A percentile compares a stretch with the other conserved stretches of the same genome.
Evolutionary conservation across 2,888 invertebrate species (phyloP).

Genomic region (Itoplectis maculator): DNA sequence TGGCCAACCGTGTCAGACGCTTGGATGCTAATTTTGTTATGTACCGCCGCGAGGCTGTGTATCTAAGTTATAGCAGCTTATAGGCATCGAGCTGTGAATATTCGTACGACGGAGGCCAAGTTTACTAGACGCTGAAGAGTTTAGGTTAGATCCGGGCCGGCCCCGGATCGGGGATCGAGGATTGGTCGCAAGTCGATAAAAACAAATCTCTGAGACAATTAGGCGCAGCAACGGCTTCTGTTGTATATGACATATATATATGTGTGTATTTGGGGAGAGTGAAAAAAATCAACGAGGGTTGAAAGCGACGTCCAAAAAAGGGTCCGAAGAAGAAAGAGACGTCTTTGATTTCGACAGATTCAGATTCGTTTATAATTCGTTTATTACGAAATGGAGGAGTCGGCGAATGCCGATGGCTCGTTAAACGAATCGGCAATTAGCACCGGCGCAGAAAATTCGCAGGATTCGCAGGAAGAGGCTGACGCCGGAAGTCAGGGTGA

Average conservation of each 20-base stretch:
- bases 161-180: not conserved
- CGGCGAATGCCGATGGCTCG: conserved; percentile 55
- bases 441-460: conserved; percentile 69
- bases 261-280: not conserved
- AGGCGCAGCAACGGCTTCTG: not conserved
- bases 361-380: too few species aligned
- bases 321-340: not conserved
- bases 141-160: conserved; percentile 4
- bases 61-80: not conserved
- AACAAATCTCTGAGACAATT: not conserved
- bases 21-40: conserved; percentile 45
- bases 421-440: conserved; percentile 69
- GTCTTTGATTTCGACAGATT: too few species aligned
- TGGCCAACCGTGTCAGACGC: conserved; percentile 12
- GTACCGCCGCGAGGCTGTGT: not conserved
- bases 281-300: not conserved
- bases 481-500: conserved; percentile 72
- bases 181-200: conserved; percentile 6
- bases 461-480: conserved; percentile 68
- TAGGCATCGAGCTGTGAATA: too few species aligned
- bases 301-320: too few species aligned
- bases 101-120: not conserved
- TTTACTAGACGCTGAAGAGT: not conserved
- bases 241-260: not conserved
- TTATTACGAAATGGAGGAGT: too few species aligned